phyloP scores from a whole-genome alignment of 2,797 vertebrate genomes.

The Rachycentron canadum region DNA sequence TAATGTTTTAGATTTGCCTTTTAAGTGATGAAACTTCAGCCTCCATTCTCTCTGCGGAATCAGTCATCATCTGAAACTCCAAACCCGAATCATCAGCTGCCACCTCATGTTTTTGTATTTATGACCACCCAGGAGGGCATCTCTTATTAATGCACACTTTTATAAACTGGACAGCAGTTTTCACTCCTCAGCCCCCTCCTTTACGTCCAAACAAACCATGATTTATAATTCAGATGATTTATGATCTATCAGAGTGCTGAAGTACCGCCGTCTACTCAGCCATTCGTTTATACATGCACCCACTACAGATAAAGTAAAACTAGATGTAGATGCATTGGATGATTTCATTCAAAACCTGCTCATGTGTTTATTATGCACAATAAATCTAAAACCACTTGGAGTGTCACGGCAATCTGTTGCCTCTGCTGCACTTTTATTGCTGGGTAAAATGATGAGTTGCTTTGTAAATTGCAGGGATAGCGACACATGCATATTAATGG shows the following conservation, averaged over 20 bases:
- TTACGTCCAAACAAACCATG: conserved; percentile 85
- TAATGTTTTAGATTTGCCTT: conserved; percentile 42
- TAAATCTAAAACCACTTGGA: conserved; percentile 84
- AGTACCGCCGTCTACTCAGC: conserved; percentile 72
- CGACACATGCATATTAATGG: conserved; percentile 80
- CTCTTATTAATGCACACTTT: conserved; percentile 85
- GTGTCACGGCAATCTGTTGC: conserved; percentile 80
- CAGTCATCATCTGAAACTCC: conserved; percentile 54
- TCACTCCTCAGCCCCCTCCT: conserved; percentile 70
- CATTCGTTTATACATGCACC: conserved; percentile 75
- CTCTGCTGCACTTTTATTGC: conserved; percentile 77
- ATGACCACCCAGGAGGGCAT: conserved; percentile 81
- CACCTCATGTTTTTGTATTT: conserved; percentile 83
- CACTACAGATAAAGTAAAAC: conserved; percentile 83
- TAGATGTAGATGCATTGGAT: conserved; percentile 83
- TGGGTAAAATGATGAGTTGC: conserved; percentile 78
- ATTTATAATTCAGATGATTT: conserved; percentile 88
- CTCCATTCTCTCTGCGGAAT: conserved; percentile 29
- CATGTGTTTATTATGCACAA: conserved; percentile 85
- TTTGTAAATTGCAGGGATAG: conserved; percentile 80
- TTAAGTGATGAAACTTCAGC: conserved; percentile 35
- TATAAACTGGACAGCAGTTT: conserved; percentile 86
- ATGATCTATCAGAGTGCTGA: conserved; percentile 77
- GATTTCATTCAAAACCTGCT: conserved; percentile 84
- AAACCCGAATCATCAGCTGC: conserved; percentile 81